Conservation (phyloP, 2,797 vertebrate genomes). For the Labroides dimidiatus region DNA sequence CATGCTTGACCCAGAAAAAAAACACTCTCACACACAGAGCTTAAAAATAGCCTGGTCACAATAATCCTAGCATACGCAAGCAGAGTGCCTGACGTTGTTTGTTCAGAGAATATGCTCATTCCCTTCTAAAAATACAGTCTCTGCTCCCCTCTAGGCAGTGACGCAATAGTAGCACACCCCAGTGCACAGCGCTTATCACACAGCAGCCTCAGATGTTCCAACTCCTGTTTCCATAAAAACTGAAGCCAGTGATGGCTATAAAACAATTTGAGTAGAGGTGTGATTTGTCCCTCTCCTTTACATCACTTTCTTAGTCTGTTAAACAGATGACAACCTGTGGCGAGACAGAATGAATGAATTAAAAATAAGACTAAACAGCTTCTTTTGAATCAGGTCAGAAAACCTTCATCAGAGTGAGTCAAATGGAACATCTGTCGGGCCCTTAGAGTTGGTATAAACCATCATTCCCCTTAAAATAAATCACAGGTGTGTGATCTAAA, state of each 20-base stretch:
- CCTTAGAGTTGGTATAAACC: constrained; percentile 25
- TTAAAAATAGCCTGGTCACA: constrained; percentile 81
- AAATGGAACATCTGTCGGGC: constrained; percentile 25
- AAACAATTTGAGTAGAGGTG: constrained; percentile 1
- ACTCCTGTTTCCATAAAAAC: constrained; percentile 41
- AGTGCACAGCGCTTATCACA: constrained; percentile 56
- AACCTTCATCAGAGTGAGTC: background rate
- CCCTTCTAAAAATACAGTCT: constrained; percentile 79
- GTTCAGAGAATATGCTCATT: constrained; percentile 80
- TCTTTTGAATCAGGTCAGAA: background rate
- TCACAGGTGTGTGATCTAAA: constrained; percentile 24
- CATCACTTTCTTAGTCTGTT: background rate
- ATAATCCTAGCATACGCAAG: constrained; percentile 82
- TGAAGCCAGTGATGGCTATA: background rate
- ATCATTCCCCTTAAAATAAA: constrained; percentile 25
- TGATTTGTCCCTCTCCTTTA: constrained; percentile 3
- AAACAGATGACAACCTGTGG: constrained; percentile 13
- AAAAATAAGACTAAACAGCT: background rate
- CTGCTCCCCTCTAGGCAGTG: constrained; percentile 64
- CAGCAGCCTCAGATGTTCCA: constrained; percentile 50
- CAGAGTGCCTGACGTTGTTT: constrained; percentile 76
- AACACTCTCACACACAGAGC: constrained; percentile 58
- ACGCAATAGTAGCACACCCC: constrained; percentile 74
- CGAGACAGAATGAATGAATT: background rate
- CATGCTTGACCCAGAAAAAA: constrained; percentile 80